Base-by-base conservation (phyloP, 2,888 invertebrate species). In the Andricus curvator region DNA sequence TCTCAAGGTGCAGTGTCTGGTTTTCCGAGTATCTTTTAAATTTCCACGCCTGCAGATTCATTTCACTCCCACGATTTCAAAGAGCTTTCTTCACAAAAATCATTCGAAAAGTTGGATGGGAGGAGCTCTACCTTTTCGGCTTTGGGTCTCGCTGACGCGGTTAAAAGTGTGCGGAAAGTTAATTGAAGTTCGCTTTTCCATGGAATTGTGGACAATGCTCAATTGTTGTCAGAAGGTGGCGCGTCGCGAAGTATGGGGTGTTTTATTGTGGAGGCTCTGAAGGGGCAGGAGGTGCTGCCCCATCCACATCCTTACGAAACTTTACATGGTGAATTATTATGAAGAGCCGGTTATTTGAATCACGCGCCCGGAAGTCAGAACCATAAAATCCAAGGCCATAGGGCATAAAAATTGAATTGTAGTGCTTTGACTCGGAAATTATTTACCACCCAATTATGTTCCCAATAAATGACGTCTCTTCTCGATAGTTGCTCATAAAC, bases 221-320 rank as follows among this genome's bases (percentile, higher is more conserved):
- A 86, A 91, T 91, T 89, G 89, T 91, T 82, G 79, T 62, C 81
- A 83, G 77, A 81, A 79, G 83, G 79, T 44, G 82, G 83, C 82
- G 81, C 48, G 6, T 81, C 84, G 83, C 84, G 85, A 78, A 80
- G 83, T 84, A 81, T 84, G 89, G 92, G 92, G 92, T 91, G 92
- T 90, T 92, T 92, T 92, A 92, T 92, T 92, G 88, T 91, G 89
- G 87, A 87, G 89, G 89, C 88, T 88, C 82, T 84, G 80, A 85
- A 85, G 80, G 82, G 83, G 84, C 80, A 78, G 80, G 81, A 70
- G 80, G 80, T 80, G 81, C 77, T 64, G 81, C 64, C 67, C 44
- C 80, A 62, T 78, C 78, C 66, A 37, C 37, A 37, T 41, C 60
- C 65, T 56, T 77, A 64, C 70, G 33, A 56, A 56, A 37, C 33